Conservation (phyloP, 2,797 vertebrate genomes). For the Myioborus miniatus region DNA sequence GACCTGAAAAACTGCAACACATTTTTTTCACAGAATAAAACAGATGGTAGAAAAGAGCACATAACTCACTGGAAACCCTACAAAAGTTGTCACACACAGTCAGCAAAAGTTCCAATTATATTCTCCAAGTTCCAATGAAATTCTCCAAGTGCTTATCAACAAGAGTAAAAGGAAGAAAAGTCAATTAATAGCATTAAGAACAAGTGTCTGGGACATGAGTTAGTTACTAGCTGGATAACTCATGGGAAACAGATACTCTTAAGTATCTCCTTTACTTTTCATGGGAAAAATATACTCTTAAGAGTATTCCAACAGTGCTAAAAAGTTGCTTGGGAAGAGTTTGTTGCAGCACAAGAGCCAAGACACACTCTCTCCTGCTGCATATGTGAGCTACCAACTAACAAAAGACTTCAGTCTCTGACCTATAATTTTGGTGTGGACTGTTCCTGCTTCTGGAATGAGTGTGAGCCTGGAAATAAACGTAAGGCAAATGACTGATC, state of each 20-base stretch:
- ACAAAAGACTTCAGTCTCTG: neutral
- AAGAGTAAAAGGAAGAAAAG: neutral
- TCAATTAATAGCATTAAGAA: neutral
- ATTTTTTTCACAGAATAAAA: neutral
- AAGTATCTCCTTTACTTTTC: neutral
- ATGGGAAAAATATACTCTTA: neutral
- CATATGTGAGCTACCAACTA: neutral
- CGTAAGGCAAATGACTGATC: neutral
- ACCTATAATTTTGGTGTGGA: neutral
- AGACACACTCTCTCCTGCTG: neutral
- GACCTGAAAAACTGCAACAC: neutral
- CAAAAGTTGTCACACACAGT: neutral
- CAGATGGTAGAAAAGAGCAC: neutral
- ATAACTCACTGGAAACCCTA: neutral
- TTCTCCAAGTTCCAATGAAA: neutral
- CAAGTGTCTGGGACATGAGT: neutral
- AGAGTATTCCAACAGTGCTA: neutral
- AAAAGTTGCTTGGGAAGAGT: neutral
- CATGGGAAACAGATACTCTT: neutral
- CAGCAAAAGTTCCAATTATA: neutral
- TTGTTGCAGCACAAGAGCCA: neutral
- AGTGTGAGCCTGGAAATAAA: neutral
- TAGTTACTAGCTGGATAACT: neutral
- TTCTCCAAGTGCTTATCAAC: neutral
- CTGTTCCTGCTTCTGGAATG: neutral